Evolutionary conservation across 2,888 invertebrate species (phyloP), one percentile per base, ranked within the genome.

Genomic region (Agrochola circellaris): DNA sequence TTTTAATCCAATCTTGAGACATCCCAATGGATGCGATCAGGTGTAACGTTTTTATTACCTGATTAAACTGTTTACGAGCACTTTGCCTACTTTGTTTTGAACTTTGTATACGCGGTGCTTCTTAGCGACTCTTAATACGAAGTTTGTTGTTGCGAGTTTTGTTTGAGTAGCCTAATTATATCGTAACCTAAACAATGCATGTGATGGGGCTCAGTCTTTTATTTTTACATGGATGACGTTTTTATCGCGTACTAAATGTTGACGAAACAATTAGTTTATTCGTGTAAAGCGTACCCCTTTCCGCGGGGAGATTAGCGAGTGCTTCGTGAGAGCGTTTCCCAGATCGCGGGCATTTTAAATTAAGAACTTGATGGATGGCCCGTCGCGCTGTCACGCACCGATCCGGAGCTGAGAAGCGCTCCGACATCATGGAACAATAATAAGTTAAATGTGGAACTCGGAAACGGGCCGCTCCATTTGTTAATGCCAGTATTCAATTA

Each of bases 401-500:
- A 93, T 93, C 93, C 88, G 80, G 82, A 74, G 86, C 90, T 82
- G 92, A 93, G 92, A 91, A 93, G 90, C 91, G 91, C 90, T 90
- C 92, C 91, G 91, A 89, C 95, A 95, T 94, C 94, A 94, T 92
- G 94, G 93, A 93, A 94, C 96, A 95, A 94, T 95, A 95, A 95
- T 95, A 95, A 95, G 93, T 96, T 95, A 94, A 95, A 95, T 94
- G 94, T 94, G 93, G 94, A 95, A 95, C 95, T 95, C 94, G 93
- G 94, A 94, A 95, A 95, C 92, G 94, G 94, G 90, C 92, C 92
- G 93, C 92, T 95, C 95, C 95, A 95, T 96, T 96, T 95, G 96
- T 96, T 96, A 96, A 95, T 95, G 95, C 95, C 95, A 95, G 95
- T 94, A 95, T 96, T 96, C 96, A 96, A 96, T 96, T 96, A 95